A percentile compares a stretch with the other conserved stretches of the same genome.
Evolutionary conservation across 2,888 invertebrate species (phyloP).

Genomic region (Drosophila mimetica): DNA sequence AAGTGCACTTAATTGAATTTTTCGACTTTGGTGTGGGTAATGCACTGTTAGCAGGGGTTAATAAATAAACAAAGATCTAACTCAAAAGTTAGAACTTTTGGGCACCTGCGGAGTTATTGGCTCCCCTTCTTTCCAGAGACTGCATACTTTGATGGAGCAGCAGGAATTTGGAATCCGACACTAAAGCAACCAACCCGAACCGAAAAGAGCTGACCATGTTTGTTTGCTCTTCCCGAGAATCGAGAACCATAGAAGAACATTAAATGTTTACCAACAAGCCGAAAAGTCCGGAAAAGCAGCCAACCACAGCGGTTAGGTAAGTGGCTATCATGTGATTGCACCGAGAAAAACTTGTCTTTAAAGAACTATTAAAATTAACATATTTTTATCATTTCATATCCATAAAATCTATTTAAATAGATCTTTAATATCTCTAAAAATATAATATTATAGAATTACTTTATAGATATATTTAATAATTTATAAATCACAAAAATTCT

Average conservation of each 20-base stretch:
- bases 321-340: conserved; percentile 26
- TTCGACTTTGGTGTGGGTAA: not conserved
- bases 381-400: no score
- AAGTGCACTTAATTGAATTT: conserved; percentile 20
- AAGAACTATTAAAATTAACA: no score
- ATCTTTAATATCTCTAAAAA: no score
- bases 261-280: conserved; percentile 62
- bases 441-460: no score
- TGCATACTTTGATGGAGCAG: conserved; percentile 53
- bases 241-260: conserved; percentile 69
- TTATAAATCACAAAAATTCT: no score
- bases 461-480: no score
- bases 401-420: no score
- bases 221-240: conserved; percentile 69
- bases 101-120: conserved; percentile 22
- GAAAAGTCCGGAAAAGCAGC: conserved; percentile 55
- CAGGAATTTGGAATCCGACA: conserved; percentile 40
- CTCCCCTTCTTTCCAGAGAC: conserved; percentile 1
- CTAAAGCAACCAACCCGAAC: conserved; percentile 64
- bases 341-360: not conserved
- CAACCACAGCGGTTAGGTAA: conserved; percentile 47
- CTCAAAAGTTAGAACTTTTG: conserved; percentile 7
- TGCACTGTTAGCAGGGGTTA: conserved; percentile 2
- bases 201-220: conserved; percentile 49
- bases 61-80: conserved; percentile 23